These are phyloP conservation scores for Papilio demoleus DNA, from an alignment of 2,888 invertebrate genomes.

Conservation along the genomic window DNA sequence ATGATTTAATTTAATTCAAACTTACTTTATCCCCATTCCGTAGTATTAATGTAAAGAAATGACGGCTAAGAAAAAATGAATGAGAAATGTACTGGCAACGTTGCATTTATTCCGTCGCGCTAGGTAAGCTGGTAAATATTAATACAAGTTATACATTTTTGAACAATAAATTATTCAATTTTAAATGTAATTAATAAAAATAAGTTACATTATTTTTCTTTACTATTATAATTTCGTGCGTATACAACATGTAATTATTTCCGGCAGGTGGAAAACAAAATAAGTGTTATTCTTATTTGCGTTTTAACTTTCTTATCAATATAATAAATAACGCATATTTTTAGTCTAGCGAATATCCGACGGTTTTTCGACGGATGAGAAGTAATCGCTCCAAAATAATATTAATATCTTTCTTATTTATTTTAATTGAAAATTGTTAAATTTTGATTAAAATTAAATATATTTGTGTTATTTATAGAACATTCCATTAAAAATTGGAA, in stretches of 20 bases:
- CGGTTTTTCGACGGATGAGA: too few relatives aligned
- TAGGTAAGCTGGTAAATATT: constrained; percentile 37
- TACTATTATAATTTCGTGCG: neutral
- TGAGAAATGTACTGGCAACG: constrained; percentile 34
- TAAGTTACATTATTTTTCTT: neutral
- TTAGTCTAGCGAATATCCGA: too few relatives aligned
- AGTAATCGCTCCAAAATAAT: too few relatives aligned
- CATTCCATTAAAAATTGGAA: constrained; percentile 6
- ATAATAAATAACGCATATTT: too few relatives aligned
- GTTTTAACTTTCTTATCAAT: too few relatives aligned
- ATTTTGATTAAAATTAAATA: neutral
- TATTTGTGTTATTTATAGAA: constrained; percentile 3
- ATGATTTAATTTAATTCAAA: constrained; percentile 27
- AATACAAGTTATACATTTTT: constrained; percentile 32
- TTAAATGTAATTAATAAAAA: constrained; percentile 12
- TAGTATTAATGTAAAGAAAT: constrained; percentile 39
- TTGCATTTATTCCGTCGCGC: constrained; percentile 39
- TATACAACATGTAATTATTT: too few relatives aligned
- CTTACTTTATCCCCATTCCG: constrained; percentile 31
- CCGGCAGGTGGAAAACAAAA: too few relatives aligned
- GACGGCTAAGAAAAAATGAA: constrained; percentile 36
- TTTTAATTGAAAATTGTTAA: too few relatives aligned
- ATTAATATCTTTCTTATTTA: too few relatives aligned
- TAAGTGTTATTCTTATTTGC: too few relatives aligned
- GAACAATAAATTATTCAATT: constrained; percentile 3